Evolutionary conservation across 2,113 vertebrate species (phyloP).

Genomic region (Paradoxurus hermaphroditus): DNA sequence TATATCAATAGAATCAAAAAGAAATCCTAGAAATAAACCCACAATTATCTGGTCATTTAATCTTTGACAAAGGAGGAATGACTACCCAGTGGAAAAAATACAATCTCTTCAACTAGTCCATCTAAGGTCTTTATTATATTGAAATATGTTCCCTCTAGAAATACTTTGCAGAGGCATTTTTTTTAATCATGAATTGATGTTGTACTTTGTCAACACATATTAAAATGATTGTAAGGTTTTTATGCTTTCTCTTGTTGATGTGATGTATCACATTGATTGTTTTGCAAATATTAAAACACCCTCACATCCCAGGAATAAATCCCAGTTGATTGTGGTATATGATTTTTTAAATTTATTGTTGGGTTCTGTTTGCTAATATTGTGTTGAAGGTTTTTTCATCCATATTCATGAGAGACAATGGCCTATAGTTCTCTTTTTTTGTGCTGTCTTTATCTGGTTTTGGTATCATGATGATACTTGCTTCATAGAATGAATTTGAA

Average conservation of each 20-base stretch:
- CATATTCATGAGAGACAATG: background rate
- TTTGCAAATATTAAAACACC: background rate
- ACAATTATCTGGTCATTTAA: no score
- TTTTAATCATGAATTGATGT: background rate
- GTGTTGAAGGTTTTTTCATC: background rate
- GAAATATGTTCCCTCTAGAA: background rate
- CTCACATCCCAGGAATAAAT: background rate
- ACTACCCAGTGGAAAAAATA: no score
- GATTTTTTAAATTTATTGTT: background rate
- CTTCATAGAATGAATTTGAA: background rate
- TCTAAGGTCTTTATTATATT: background rate
- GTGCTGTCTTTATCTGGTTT: background rate
- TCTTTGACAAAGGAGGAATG: no score
- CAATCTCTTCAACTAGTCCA: no score
- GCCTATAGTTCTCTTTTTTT: background rate
- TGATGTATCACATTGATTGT: background rate
- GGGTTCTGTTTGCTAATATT: background rate
- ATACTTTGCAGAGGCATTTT: background rate
- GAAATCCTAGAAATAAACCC: no score
- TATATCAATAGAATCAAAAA: no score
- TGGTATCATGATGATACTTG: background rate
- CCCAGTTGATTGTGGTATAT: background rate
- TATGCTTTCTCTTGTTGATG: background rate
- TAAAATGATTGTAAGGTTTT: background rate
- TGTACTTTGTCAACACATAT: background rate